Evolutionary conservation across 2,888 invertebrate genomes (phyloP).

Genomic region (Ypsolopha scabrella): DNA sequence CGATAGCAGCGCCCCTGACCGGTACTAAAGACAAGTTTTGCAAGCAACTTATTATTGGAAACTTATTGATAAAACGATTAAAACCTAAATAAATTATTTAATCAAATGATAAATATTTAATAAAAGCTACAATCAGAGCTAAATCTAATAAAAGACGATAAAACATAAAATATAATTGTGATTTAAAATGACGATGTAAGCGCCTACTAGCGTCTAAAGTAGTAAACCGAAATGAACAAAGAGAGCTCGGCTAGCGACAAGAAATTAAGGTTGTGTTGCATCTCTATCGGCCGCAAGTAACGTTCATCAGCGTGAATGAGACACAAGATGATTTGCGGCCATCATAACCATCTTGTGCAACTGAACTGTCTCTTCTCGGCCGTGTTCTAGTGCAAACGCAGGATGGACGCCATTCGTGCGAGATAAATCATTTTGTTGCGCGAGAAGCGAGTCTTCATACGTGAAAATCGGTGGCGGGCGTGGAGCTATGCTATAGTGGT

Average conservation of each 20-base stretch:
- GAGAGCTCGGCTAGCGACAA: slow-evolving; percentile 58
- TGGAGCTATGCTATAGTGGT: slow-evolving; percentile 48
- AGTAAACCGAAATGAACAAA: slow-evolving; percentile 47
- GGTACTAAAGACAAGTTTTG: too few species aligned
- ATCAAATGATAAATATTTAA: too few species aligned
- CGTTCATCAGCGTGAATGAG: slow-evolving; percentile 35
- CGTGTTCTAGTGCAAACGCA: slow-evolving; percentile 67
- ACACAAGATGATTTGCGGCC: slow-evolving; percentile 52
- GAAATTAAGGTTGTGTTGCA: slow-evolving; percentile 61
- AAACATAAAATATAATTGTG: too few species aligned
- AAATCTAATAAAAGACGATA: too few species aligned
- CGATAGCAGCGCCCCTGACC: too few species aligned
- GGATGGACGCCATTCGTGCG: slow-evolving; percentile 69
- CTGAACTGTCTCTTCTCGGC: slow-evolving; percentile 69
- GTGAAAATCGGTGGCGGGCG: slow-evolving; percentile 32
- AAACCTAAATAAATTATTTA: too few species aligned
- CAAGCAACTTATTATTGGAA: too few species aligned
- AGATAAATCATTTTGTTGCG: slow-evolving; percentile 54
- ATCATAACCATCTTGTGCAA: slow-evolving; percentile 70
- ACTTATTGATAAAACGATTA: too few species aligned
- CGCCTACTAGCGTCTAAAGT: slow-evolving; percentile 20
- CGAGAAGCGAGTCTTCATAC: slow-evolving; percentile 32
- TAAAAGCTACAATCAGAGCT: too few species aligned
- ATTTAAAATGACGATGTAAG: not conserved
- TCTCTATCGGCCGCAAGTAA: slow-evolving; percentile 38